Conservation (phyloP, 1,140 invertebrate genomes). For the Bombyx mandarina region DNA sequence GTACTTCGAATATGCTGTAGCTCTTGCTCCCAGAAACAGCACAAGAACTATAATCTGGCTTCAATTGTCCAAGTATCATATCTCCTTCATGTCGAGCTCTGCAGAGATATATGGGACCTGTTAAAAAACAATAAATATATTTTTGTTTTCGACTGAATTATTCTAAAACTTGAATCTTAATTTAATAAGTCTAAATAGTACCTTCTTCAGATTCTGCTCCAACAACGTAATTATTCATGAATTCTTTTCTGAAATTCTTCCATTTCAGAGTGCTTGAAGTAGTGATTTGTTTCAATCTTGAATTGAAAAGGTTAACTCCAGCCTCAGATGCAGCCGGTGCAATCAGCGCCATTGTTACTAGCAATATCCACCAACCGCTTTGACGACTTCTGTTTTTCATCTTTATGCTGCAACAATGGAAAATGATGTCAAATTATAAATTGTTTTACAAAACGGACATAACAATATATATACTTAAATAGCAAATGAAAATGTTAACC, state of each 20-base stretch:
- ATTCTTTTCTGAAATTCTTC: conserved; percentile 50
- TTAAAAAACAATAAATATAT: conserved; percentile 16
- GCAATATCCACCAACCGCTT: conserved; percentile 53
- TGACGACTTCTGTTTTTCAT: conserved; percentile 52
- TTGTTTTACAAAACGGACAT: background rate
- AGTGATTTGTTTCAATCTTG: conserved; percentile 47
- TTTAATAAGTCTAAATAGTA: conserved; percentile 12
- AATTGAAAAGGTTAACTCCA: conserved; percentile 44
- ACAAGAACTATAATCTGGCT: conserved; percentile 73
- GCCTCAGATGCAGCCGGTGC: conserved; percentile 31
- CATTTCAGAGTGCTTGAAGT: conserved; percentile 62
- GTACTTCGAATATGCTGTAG: conserved; percentile 78
- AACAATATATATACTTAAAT: too few species aligned
- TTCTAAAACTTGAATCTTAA: conserved; percentile 1
- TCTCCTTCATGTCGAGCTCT: conserved; percentile 78
- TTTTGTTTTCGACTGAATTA: conserved; percentile 2
- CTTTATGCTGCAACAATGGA: conserved; percentile 39
- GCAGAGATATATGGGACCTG: conserved; percentile 80
- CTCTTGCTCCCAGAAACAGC: conserved; percentile 74
- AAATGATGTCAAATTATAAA: conserved; percentile 1
- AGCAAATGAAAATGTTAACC: too few species aligned
- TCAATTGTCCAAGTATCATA: conserved; percentile 78
- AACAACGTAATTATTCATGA: conserved; percentile 47
- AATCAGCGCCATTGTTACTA: conserved; percentile 41
- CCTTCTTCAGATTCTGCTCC: conserved; percentile 51